Conservation (phyloP, 2,888 invertebrate genomes). For the Tortrix viridana region DNA sequence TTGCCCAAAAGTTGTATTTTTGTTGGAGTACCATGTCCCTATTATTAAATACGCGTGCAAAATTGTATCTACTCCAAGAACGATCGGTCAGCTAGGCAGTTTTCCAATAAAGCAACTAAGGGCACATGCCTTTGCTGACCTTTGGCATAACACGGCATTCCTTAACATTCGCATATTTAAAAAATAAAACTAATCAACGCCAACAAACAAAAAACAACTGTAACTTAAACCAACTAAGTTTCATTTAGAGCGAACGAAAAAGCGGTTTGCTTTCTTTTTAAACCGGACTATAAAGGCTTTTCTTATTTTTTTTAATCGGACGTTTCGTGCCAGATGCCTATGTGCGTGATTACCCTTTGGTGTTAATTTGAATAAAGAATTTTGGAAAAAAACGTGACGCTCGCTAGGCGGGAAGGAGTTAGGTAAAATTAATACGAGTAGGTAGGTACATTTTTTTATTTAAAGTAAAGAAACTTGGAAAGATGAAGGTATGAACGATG, state of each 20-base stretch:
- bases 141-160: conserved; percentile 69
- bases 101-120: conserved; percentile 43
- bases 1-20: too few relatives aligned
- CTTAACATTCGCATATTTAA: conserved; percentile 50
- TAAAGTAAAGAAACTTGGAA: too few relatives aligned
- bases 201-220: conserved; percentile 9
- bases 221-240: conserved; percentile 4
- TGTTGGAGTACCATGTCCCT: not conserved
- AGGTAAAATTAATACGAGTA: conserved; percentile 38
- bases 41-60: not conserved
- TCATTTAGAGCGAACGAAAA: conserved; percentile 9
- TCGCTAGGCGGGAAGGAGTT: conserved; percentile 43
- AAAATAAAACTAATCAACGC: conserved; percentile 46
- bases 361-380: conserved; percentile 52
- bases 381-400: conserved; percentile 54
- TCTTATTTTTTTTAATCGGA: conserved; percentile 50
- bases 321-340: conserved; percentile 50
- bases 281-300: conserved; percentile 40
- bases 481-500: too few relatives aligned
- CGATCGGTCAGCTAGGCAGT: conserved; percentile 32
- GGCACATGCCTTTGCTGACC: conserved; percentile 58
- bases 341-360: conserved; percentile 66
- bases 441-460: not conserved
- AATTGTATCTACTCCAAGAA: conserved; percentile 27
- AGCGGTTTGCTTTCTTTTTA: conserved; percentile 34